These are phyloP conservation scores for Cassiopea xamachana DNA, from an alignment of 30 jellyfish, hydroid and myxozoan species.

Conservation along the genomic window DNA sequence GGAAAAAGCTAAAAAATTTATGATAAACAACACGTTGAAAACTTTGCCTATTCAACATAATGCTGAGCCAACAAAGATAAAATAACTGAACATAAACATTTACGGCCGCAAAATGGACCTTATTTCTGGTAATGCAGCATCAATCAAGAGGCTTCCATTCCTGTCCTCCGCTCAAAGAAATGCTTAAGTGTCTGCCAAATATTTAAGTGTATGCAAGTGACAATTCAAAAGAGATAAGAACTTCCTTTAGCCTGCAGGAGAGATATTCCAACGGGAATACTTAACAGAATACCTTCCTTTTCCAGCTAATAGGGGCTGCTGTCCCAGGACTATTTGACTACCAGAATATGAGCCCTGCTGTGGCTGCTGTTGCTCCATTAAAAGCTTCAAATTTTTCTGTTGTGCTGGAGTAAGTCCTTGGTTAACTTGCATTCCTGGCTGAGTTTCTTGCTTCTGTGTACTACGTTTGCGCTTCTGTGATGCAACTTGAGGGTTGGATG, in stretches of 20 bases:
- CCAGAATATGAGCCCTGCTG: conserved; percentile 64
- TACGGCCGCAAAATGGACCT: no score
- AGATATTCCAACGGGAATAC: not conserved
- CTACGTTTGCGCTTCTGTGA: conserved; percentile 58
- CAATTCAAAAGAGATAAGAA: not conserved
- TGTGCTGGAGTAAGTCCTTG: conserved; percentile 59
- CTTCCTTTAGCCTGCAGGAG: not conserved
- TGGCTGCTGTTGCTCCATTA: conserved; percentile 77
- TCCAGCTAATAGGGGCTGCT: conserved; percentile 63
- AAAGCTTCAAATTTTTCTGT: conserved; percentile 58
- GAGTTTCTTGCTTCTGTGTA: conserved; percentile 56
- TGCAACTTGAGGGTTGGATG: conserved; percentile 22
- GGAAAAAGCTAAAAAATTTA: no score
- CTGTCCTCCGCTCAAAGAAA: no score
- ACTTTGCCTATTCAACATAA: no score
- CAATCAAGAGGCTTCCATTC: no score
- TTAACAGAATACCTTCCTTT: conserved; percentile 41
- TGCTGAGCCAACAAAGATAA: no score
- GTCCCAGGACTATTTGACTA: conserved; percentile 70
- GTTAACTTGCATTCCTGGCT: conserved; percentile 40
- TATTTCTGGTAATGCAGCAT: no score
- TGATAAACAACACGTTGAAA: no score
- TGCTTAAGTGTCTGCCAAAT: no score
- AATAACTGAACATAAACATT: no score
- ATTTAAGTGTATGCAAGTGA: no score